These are phyloP conservation scores for Zaprionus nigranus DNA, from an alignment of 1,140 invertebrate species.

Conservation along the genomic window DNA sequence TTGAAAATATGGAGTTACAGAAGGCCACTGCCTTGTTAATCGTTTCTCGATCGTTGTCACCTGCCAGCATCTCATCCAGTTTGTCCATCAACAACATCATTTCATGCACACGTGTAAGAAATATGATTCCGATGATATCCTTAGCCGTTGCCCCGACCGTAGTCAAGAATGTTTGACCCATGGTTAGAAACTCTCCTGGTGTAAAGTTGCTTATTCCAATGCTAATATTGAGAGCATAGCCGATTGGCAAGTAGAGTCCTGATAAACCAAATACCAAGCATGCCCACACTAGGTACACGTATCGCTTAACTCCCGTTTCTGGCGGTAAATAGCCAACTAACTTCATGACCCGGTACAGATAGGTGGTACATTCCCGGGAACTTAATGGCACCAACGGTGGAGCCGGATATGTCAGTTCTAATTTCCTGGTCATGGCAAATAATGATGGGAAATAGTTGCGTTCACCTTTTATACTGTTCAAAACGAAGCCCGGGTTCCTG, in stretches of 20 bases:
- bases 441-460: not conserved
- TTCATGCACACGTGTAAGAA: not conserved
- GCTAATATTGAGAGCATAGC: not conserved
- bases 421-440: constrained; percentile 6
- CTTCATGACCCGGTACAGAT: not conserved
- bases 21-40: constrained; percentile 7
- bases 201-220: not conserved
- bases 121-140: not conserved
- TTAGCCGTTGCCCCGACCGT: not conserved
- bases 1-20: not conserved
- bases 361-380: not conserved
- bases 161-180: not conserved
- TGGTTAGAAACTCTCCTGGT: constrained; percentile 4
- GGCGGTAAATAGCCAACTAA: constrained; percentile 10
- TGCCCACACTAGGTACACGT: not conserved
- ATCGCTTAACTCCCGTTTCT: not conserved
- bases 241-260: not conserved
- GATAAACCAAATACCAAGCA: not conserved
- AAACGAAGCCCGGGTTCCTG: not conserved
- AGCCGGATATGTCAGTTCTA: constrained; percentile 10
- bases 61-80: constrained; percentile 7
- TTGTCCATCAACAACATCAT: not conserved
- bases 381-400: not conserved
- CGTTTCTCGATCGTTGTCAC: not conserved
- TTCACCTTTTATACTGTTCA: not conserved